A percentile compares a stretch with the other conserved stretches of the same genome.
phyloP scores from a whole-genome alignment of 1,140 invertebrate species.

The Megalopta genalis region DNA sequence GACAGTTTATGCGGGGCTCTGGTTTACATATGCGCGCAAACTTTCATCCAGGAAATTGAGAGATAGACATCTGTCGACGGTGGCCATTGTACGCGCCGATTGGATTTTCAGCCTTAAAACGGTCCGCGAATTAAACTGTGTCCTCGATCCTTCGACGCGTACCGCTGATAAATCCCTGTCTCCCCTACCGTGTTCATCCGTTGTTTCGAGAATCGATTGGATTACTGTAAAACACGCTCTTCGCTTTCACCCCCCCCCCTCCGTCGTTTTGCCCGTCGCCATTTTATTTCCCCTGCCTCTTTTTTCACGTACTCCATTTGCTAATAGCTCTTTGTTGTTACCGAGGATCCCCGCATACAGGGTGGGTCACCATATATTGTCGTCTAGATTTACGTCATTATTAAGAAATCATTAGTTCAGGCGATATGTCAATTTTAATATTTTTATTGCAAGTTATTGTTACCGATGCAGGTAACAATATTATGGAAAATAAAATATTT shows the following conservation, averaged over 20 bases:
- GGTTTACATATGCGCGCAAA: slow-evolving; percentile 66
- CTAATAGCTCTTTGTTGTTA: slow-evolving; percentile 1
- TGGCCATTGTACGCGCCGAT: slow-evolving; percentile 60
- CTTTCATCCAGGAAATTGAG: slow-evolving; percentile 73
- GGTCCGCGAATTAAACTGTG: slow-evolving; percentile 59
- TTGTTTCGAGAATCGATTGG: slow-evolving; percentile 58
- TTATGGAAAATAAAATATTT: too few species aligned
- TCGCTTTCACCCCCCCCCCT: slow-evolving; percentile 11
- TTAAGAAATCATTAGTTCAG: too few species aligned
- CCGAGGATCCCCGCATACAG: not conserved
- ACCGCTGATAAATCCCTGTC: slow-evolving; percentile 57
- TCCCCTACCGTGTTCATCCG: slow-evolving; percentile 35
- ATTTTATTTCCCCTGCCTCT: not conserved
- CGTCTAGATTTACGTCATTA: too few species aligned
- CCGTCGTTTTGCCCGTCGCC: not conserved
- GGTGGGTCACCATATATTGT: not conserved
- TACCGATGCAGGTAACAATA: too few species aligned
- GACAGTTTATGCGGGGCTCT: slow-evolving; percentile 32
- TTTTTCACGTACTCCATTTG: not conserved
- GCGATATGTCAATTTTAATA: too few species aligned
- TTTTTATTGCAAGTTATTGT: too few species aligned
- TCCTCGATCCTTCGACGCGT: slow-evolving; percentile 52
- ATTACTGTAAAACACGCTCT: slow-evolving; percentile 49
- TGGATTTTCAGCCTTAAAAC: slow-evolving; percentile 64
- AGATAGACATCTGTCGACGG: slow-evolving; percentile 76